phyloP scores from a whole-genome alignment of 1,140 invertebrate species.

The Atta colombica region DNA sequence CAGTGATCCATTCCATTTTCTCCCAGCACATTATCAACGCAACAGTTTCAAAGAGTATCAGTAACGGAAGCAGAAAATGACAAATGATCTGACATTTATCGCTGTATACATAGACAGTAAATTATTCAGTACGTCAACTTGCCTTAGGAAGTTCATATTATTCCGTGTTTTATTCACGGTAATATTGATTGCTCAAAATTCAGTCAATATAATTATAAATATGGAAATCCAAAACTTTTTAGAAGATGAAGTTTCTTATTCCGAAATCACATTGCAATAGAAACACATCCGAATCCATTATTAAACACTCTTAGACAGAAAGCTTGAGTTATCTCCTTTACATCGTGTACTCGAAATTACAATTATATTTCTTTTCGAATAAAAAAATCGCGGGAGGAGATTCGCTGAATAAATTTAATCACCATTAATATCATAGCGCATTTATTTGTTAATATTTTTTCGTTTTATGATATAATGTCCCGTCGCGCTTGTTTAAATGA shows the following conservation, averaged over 20 bases:
- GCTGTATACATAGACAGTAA: slow-evolving; percentile 21
- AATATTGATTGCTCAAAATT: slow-evolving; percentile 26
- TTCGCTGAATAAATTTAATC: slow-evolving; percentile 22
- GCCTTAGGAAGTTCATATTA: slow-evolving; percentile 22
- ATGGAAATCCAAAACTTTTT: not conserved
- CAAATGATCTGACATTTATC: slow-evolving; percentile 42
- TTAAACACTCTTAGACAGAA: not conserved
- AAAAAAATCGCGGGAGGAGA: not conserved
- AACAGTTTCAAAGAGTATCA: not conserved
- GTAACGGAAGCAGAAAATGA: slow-evolving; percentile 12
- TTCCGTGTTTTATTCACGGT: slow-evolving; percentile 16
- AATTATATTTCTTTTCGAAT: not conserved
- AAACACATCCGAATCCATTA: not conserved
- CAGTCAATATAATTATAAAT: not conserved
- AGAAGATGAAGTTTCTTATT: not conserved
- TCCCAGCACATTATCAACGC: not conserved
- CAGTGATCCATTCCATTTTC: not conserved
- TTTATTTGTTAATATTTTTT: slow-evolving; percentile 22
- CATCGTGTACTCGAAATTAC: not conserved
- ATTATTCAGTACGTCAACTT: slow-evolving; percentile 41
- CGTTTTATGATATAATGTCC: slow-evolving; percentile 21
- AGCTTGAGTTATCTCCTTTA: not conserved
- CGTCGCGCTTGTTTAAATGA: slow-evolving; percentile 37
- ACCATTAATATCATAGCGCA: not conserved
- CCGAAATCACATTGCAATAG: not conserved